Percentiles rank a stretch among this genome's conserved stretches.
Conservation (phyloP, 1,140 invertebrate genomes). For the Euborellia annulipes region DNA sequence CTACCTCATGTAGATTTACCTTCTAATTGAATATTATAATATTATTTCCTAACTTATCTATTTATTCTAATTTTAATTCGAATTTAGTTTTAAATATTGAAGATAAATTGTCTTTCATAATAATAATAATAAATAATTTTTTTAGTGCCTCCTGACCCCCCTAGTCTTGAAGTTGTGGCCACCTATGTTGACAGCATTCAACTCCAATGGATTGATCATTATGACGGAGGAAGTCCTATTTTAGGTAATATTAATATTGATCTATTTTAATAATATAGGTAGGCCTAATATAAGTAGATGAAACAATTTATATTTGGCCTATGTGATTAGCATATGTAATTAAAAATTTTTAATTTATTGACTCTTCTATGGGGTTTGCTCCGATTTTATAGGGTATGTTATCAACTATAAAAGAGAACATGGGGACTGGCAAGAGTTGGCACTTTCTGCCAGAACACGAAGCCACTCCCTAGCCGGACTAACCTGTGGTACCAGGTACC, state of each 20-base stretch:
- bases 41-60: constrained; percentile 1
- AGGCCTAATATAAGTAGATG: background rate
- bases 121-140: constrained; percentile 16
- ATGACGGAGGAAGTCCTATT: constrained; percentile 52
- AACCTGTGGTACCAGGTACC: constrained; percentile 76
- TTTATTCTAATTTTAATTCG: background rate
- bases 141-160: constrained; percentile 49
- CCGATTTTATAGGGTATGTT: constrained; percentile 46
- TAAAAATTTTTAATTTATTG: no score
- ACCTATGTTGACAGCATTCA: constrained; percentile 52
- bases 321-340: no score
- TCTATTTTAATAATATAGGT: constrained; percentile 6
- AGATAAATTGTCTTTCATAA: no score
- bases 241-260: constrained; percentile 30
- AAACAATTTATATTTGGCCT: background rate
- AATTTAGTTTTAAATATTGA: constrained; percentile 1
- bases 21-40: background rate
- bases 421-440: constrained; percentile 75
- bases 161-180: constrained; percentile 46
- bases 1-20: no score
- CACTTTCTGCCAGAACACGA: constrained; percentile 58
- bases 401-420: constrained; percentile 78
- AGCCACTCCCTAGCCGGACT: constrained; percentile 60
- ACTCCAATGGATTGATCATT: constrained; percentile 49
- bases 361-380: background rate